Evolutionary conservation across 2,113 vertebrate species (phyloP).

Genomic region (Manacus vitellinus): DNA sequence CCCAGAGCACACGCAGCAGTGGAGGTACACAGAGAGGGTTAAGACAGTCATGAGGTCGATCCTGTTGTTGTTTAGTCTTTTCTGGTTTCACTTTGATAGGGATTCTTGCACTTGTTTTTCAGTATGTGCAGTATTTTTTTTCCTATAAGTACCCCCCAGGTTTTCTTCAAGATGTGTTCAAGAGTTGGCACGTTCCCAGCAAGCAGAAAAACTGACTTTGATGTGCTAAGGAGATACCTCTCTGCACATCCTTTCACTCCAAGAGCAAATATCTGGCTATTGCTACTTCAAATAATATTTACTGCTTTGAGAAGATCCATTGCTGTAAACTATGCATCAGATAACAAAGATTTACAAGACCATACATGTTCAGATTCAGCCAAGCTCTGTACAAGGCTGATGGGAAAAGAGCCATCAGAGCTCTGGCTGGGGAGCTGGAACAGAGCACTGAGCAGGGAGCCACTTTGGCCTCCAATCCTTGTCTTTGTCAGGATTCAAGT

Average conservation of each 20-base stretch:
- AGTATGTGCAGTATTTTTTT: neutral
- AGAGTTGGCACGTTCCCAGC: neutral
- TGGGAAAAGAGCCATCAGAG: neutral
- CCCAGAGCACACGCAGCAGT: neutral
- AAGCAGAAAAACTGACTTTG: neutral
- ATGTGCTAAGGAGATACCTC: neutral
- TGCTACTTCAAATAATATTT: constrained; percentile 33
- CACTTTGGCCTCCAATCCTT: neutral
- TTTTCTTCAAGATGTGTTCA: neutral
- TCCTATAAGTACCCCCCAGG: neutral
- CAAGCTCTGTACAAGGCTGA: neutral
- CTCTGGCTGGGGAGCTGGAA: neutral
- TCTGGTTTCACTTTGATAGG: neutral
- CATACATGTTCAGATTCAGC: neutral
- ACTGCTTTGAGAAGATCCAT: neutral
- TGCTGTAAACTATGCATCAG: constrained; percentile 1
- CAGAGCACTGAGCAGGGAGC: neutral
- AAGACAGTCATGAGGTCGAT: neutral
- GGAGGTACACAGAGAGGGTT: neutral
- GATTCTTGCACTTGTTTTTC: neutral
- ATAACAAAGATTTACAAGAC: constrained; percentile 6
- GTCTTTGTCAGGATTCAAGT: neutral
- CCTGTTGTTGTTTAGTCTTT: neutral
- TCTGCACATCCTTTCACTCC: constrained; percentile 9
- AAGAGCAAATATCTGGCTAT: neutral